phyloP scores from a whole-genome alignment of 2,888 invertebrate genomes.

The Drosophila testacea region DNA sequence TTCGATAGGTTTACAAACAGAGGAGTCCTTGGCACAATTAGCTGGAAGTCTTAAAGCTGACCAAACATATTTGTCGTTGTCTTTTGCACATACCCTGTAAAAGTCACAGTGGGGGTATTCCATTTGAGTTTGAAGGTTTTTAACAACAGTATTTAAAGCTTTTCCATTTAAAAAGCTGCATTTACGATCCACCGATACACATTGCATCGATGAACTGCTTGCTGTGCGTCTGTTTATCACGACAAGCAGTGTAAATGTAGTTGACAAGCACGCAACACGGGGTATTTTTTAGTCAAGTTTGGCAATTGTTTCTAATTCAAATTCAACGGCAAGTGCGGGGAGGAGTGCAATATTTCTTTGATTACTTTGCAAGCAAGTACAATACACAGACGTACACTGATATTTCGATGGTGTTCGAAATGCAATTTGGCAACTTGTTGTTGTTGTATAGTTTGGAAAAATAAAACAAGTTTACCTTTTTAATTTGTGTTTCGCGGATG shows the following conservation, averaged over 20 bases:
- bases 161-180: neutral
- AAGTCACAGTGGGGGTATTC: slow-evolving; percentile 3
- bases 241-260: neutral
- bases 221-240: too few species aligned
- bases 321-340: slow-evolving; percentile 1
- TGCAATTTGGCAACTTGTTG: slow-evolving; percentile 51
- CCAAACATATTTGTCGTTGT: neutral
- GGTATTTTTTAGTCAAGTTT: neutral
- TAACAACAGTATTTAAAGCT: neutral
- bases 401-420: slow-evolving; percentile 21
- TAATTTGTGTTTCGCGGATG: slow-evolving; percentile 17
- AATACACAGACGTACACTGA: slow-evolving; percentile 6
- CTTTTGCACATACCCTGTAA: slow-evolving; percentile 10
- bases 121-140: too few species aligned
- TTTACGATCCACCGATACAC: neutral
- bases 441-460: too few species aligned
- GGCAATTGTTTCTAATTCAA: slow-evolving; percentile 2
- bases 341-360: slow-evolving; percentile 19
- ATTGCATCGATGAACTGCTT: neutral
- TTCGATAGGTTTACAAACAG: neutral
- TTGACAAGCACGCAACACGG: neutral
- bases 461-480: slow-evolving; percentile 70
- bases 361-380: slow-evolving; percentile 41
- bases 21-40: slow-evolving; percentile 43
- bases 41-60: slow-evolving; percentile 34